Evolutionary conservation across 2,113 vertebrate genomes (phyloP), one percentile per base, ranked within the genome.

Genomic region (Quiscalus mexicanus): DNA sequence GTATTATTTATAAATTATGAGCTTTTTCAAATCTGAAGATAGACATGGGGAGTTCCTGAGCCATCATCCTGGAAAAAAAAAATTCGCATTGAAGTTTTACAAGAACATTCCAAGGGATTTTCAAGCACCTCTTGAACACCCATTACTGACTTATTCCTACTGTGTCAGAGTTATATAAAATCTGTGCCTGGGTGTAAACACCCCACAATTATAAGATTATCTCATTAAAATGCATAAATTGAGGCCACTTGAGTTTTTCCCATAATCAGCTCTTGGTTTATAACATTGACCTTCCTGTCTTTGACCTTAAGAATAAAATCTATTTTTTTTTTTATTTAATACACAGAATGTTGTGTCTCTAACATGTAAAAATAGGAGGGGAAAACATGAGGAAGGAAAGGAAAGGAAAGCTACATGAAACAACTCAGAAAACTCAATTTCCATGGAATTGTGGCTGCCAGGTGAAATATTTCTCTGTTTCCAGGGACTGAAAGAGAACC

Each of bases 81-180:
- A 28, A 58, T 2, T 4, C 28, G 6, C 5, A 20, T 28, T 8
- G 5, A 42, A 22, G 18, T 67, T 94, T 95, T 87, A 94, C 24
- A 5, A 91, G 84, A 55, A 30, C 76, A 65, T 89, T 94, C 84
- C 87, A 63, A 71, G 17, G 74, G 77, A 93, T 84, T 89, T 95
- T 84, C 25, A 24, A 42, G 58, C 33, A 11, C 35, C n/a, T 78
- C 7, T 10, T 6, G 27, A 96, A 5, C 63, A 84, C 2, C 60
- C 59, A 90, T 90, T 81, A 87, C 37, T 15, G n/a, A 35, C 16
- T 73, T 65, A 31, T 47, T 56, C 11, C 23, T 65, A 37, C 55
- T 58, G 87, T 58, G 79, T 87, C 89, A 91, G 59, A 87, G 81
- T 74, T 47, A 2, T 11, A 45, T 45, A 45, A 86, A 87, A 86